These are phyloP conservation scores for Napeogenes sylphis DNA, from an alignment of 2,888 invertebrate species.

Conservation along the genomic window DNA sequence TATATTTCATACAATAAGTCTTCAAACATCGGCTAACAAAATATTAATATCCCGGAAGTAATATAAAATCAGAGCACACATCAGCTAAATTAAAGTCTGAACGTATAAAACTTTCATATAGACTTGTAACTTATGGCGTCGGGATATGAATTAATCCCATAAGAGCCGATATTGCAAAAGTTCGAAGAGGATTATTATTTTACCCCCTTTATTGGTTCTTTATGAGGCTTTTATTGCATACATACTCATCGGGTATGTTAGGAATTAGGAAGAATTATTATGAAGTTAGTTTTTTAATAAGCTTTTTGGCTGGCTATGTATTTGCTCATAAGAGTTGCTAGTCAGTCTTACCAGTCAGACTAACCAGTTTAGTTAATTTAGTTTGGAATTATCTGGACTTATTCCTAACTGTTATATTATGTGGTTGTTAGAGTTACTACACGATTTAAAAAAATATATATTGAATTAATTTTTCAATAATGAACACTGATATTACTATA, in stretches of 20 bases:
- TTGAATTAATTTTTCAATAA: too few relatives aligned
- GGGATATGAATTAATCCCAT: conserved; percentile 54
- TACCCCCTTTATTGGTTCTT: conserved; percentile 44
- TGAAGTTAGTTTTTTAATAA: conserved; percentile 20
- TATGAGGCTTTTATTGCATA: conserved; percentile 33
- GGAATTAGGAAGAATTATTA: conserved; percentile 31
- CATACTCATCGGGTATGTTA: conserved; percentile 31
- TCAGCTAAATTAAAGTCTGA: conserved; percentile 42
- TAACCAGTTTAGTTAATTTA: too few relatives aligned
- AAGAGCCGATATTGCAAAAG: conserved; percentile 56
- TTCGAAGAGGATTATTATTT: conserved; percentile 43
- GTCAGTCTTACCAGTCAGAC: background rate
- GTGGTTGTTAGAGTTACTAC: too few relatives aligned
- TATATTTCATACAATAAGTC: background rate
- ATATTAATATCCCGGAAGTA: conserved; percentile 22
- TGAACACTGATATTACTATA: too few relatives aligned
- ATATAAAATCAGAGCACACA: conserved; percentile 35
- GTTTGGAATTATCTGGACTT: too few relatives aligned
- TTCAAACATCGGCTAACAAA: background rate
- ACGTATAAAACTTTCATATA: conserved; percentile 47
- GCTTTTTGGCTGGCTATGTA: conserved; percentile 4
- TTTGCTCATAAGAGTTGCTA: background rate
- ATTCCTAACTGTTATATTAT: too few relatives aligned
- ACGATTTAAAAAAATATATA: too few relatives aligned
- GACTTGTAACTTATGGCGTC: conserved; percentile 45